These are phyloP conservation scores for Nerophis ophidion DNA, from an alignment of 2,113 vertebrate genomes.

Conservation along the genomic window DNA sequence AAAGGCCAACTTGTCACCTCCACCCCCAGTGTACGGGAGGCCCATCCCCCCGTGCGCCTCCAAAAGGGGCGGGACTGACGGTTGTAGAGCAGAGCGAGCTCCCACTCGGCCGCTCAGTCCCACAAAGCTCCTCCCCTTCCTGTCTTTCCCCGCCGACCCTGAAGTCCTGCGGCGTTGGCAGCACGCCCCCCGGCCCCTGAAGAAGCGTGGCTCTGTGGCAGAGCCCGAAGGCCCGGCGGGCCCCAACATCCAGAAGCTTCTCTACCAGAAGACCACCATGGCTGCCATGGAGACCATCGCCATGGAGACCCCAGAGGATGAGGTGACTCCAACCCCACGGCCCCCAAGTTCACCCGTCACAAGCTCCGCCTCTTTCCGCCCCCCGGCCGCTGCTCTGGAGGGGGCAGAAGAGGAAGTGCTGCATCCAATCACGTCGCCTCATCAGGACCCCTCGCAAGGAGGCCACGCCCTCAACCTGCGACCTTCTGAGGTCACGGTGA, in stretches of 20 bases:
- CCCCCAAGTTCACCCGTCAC: constrained; percentile 51
- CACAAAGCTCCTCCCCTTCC: constrained; percentile 89
- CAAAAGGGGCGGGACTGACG: constrained; percentile 51
- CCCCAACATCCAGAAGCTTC: constrained; percentile 90
- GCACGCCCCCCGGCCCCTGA: constrained; percentile 85
- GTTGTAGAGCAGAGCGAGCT: constrained; percentile 65
- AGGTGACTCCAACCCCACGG: constrained; percentile 35
- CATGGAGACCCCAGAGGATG: constrained; percentile 52
- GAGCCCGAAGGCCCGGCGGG: constrained; percentile 90
- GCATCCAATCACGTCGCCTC: constrained; percentile 29
- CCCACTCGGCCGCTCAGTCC: constrained; percentile 90
- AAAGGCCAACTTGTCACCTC: background rate
- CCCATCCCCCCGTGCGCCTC: constrained; percentile 70
- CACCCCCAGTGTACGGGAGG: constrained; percentile 81
- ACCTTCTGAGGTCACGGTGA: constrained; percentile 80
- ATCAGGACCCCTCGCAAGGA: constrained; percentile 75
- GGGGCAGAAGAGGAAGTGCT: constrained; percentile 61
- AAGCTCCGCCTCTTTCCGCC: constrained; percentile 41
- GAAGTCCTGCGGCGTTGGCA: constrained; percentile 84
- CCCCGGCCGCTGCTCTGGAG: constrained; percentile 10
- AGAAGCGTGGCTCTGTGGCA: constrained; percentile 92
- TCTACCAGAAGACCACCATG: constrained; percentile 91
- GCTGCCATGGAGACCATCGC: constrained; percentile 89
- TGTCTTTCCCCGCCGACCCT: constrained; percentile 81
- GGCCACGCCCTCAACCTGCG: constrained; percentile 66